phyloP scores from a whole-genome alignment of 1,140 invertebrate genomes.

The Drosophila hydei region DNA sequence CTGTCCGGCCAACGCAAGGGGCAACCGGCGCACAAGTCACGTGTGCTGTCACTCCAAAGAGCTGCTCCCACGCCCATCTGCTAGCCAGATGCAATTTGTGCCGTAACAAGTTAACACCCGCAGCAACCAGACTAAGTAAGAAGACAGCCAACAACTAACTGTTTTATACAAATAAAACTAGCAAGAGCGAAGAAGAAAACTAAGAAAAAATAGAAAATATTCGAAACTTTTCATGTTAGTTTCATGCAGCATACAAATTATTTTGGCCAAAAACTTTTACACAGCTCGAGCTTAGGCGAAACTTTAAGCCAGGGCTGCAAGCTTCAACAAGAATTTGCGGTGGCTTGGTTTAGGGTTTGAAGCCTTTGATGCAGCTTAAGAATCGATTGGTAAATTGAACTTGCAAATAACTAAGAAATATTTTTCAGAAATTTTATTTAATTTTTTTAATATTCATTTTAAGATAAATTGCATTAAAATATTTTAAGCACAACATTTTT shows the following conservation, averaged over 20 bases:
- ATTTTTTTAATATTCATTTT: too few relatives aligned
- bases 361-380: too few relatives aligned
- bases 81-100: slow-evolving; percentile 39
- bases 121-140: slow-evolving; percentile 30
- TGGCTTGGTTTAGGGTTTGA: too few relatives aligned
- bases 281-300: slow-evolving; percentile 11
- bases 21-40: slow-evolving; percentile 28
- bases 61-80: slow-evolving; percentile 3
- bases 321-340: neutral
- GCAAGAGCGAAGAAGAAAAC: neutral
- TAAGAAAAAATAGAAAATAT: slow-evolving; percentile 26
- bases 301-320: slow-evolving; percentile 9
- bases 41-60: slow-evolving; percentile 21
- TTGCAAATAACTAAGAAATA: too few relatives aligned
- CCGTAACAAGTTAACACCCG: slow-evolving; percentile 47
- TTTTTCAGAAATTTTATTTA: too few relatives aligned
- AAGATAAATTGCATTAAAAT: too few relatives aligned
- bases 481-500: too few relatives aligned
- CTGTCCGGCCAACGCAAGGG: slow-evolving; percentile 7
- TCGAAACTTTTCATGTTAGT: slow-evolving; percentile 66
- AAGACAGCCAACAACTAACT: slow-evolving; percentile 28
- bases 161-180: slow-evolving; percentile 15
- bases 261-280: slow-evolving; percentile 65
- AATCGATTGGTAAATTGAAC: too few relatives aligned
- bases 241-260: slow-evolving; percentile 75